Base-by-base conservation (phyloP, 1,140 invertebrate species). In the Telenomus remus region DNA sequence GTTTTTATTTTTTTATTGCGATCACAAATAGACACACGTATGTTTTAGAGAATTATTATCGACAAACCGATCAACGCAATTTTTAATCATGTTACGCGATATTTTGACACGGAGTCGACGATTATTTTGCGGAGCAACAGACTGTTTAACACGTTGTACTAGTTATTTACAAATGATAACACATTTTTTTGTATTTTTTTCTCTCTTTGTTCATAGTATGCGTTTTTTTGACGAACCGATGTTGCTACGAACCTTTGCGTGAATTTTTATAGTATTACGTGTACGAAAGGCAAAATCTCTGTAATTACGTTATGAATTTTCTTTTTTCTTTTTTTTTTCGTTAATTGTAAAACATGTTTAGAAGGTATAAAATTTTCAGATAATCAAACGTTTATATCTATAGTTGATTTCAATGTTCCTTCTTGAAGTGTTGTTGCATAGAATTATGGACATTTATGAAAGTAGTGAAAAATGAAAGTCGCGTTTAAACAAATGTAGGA, bases 381-480 rank as follows among this genome's bases (percentile, higher is more conserved):
- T 74, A 74, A 74, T 74, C 64, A 75, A 75, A 68, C 56, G 63
- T 63, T 75, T 75, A 63, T 68, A 63, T 66, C 51, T 75, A 68
- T 63, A 75, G 64, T 75, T 75, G 57, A 69, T 75, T 75, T 75
- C 65, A 69, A 64, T 75, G 64, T 75, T 69, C 65, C 65, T 69
- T 69, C 59, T 69, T 69, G 44, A 75, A 75, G 50, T 69, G 72
- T 75, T 75, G 72, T 75, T 75, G 72, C 72, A 69, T 75, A 75
- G 72, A 75, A 64, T 64, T 69, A 49, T 74, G 63, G 44, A 74
- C 56, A 54, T 70, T 76, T 64, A 70, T 51, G 73, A 65, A 66
- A 66, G 66, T 76, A 76, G 73, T 76, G 65, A 76, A 76, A 76
- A 76, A 65, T 76, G 65, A 76, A 76, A 70, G 64, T 68, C 57